Percentiles rank a stretch among this genome's conserved stretches.
Evolutionary conservation across 2,888 invertebrate species (phyloP).

Genomic region (Sthenelais limicola): DNA sequence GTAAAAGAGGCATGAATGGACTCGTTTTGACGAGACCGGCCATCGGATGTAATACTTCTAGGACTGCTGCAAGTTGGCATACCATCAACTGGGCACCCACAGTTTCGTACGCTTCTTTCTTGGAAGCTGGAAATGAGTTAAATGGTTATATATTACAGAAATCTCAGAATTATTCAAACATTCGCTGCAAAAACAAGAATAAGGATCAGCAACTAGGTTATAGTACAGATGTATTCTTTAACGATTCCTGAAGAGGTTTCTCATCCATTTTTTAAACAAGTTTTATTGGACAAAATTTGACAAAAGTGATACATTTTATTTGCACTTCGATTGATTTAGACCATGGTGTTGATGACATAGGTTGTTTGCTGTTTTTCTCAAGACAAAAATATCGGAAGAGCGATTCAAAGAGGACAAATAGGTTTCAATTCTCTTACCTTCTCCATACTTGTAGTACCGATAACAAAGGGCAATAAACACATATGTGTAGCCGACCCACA

Average conservation of each 20-base stretch:
- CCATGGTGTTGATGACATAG: too few relatives aligned
- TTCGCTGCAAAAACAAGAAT: too few relatives aligned
- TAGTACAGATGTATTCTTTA: too few relatives aligned
- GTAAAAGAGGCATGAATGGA: conserved; percentile 81
- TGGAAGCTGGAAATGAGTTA: conserved; percentile 54
- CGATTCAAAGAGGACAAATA: not conserved
- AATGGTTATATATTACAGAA: not conserved
- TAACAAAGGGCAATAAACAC: conserved; percentile 82
- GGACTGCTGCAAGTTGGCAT: conserved; percentile 85
- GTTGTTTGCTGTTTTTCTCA: not conserved
- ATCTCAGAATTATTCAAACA: not conserved
- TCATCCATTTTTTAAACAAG: too few relatives aligned
- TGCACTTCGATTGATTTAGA: too few relatives aligned
- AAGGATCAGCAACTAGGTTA: too few relatives aligned
- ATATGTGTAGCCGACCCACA: conserved; percentile 79
- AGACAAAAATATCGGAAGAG: not conserved
- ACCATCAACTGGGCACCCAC: conserved; percentile 68
- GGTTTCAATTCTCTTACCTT: conserved; percentile 72
- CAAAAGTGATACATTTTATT: too few relatives aligned
- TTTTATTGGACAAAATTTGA: too few relatives aligned
- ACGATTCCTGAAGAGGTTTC: too few relatives aligned
- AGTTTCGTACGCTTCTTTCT: conserved; percentile 60
- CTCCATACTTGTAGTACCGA: conserved; percentile 83
- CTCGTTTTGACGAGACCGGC: conserved; percentile 90
- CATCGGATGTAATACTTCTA: conserved; percentile 91